These are phyloP conservation scores for Andrena haemorrhoa DNA, from an alignment of 2,888 invertebrate genomes.

Conservation along the genomic window DNA sequence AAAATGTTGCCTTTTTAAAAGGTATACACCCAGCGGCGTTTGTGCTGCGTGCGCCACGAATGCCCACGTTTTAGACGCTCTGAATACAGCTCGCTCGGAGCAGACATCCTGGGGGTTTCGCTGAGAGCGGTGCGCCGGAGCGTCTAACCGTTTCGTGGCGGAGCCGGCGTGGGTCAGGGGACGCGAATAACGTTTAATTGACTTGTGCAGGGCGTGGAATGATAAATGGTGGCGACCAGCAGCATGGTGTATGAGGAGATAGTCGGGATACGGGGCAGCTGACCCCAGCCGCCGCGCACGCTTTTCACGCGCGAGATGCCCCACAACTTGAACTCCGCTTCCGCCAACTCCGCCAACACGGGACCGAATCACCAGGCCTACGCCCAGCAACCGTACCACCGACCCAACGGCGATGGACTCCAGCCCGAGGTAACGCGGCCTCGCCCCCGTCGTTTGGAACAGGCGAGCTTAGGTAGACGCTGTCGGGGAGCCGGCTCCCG, in stretches of 20 bases:
- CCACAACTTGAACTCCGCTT: constrained; percentile 82
- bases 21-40: too few relatives aligned
- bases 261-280: constrained; percentile 85
- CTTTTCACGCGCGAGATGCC: constrained; percentile 83
- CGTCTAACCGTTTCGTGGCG: background rate
- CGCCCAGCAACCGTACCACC: constrained; percentile 77
- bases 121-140: background rate
- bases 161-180: background rate
- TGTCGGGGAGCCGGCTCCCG: too few relatives aligned
- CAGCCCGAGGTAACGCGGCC: constrained; percentile 82
- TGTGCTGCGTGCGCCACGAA: too few relatives aligned
- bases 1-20: too few relatives aligned
- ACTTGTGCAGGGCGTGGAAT: constrained; percentile 71
- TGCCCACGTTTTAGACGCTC: too few relatives aligned
- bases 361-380: constrained; percentile 82
- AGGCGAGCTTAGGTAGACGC: background rate
- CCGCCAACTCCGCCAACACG: constrained; percentile 82
- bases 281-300: constrained; percentile 85
- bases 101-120: too few relatives aligned
- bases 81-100: too few relatives aligned
- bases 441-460: background rate
- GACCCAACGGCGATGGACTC: constrained; percentile 80
- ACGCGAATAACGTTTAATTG: constrained; percentile 16
- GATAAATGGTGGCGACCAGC: constrained; percentile 83
- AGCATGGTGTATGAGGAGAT: constrained; percentile 85